A percentile compares a stretch with the other conserved stretches of the same genome.
Conservation (phyloP, 2,888 invertebrate genomes). For the Erannis defoliaria region DNA sequence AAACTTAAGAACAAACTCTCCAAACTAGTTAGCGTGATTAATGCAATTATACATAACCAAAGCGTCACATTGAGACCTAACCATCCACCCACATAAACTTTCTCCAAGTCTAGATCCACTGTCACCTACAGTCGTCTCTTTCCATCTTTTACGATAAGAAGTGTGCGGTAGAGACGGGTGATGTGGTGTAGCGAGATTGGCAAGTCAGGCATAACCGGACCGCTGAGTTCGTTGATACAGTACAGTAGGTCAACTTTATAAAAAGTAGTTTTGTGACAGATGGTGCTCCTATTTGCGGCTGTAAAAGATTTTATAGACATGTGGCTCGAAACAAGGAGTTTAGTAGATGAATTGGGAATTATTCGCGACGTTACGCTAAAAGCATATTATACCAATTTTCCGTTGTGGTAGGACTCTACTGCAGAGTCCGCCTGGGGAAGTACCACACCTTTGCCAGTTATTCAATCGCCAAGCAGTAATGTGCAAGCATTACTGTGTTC, state of each 20-base stretch:
- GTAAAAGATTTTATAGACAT: conserved; percentile 20
- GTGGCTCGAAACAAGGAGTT: neutral
- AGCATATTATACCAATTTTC: neutral
- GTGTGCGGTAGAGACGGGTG: conserved; percentile 62
- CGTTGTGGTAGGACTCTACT: too few species aligned
- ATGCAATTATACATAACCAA: conserved; percentile 42
- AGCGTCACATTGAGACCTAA: conserved; percentile 26
- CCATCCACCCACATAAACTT: conserved; percentile 58
- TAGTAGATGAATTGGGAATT: neutral
- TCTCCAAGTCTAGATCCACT: conserved; percentile 64
- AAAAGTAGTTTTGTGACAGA: conserved; percentile 39
- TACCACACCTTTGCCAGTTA: too few species aligned
- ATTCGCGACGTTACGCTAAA: neutral
- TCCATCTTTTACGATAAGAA: conserved; percentile 50
- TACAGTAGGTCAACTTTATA: conserved; percentile 44
- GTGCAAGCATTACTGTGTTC: too few species aligned
- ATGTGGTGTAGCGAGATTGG: conserved; percentile 44
- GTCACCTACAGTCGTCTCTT: conserved; percentile 52
- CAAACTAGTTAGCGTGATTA: conserved; percentile 40
- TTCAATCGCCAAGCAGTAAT: too few species aligned
- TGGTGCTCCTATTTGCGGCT: conserved; percentile 24
- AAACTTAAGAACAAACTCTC: conserved; percentile 28
- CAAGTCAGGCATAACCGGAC: conserved; percentile 61
- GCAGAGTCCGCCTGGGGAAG: too few species aligned
- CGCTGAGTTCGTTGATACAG: conserved; percentile 30